These are phyloP conservation scores for Drosophila macrospina DNA, from an alignment of 2,888 invertebrate genomes.

Conservation along the genomic window DNA sequence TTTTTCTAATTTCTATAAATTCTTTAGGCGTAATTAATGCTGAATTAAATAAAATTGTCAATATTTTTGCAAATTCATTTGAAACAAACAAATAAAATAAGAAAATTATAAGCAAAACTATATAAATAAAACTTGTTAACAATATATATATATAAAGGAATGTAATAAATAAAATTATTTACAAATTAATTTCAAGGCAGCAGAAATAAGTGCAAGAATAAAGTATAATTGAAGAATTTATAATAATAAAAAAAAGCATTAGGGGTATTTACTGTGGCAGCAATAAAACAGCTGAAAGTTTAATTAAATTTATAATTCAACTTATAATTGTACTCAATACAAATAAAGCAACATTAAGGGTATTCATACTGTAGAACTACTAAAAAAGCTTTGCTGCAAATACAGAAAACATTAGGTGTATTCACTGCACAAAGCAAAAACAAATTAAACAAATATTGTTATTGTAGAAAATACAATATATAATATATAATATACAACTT, in stretches of 20 bases:
- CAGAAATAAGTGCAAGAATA: constrained; percentile 27
- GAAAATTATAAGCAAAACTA: constrained; percentile 25
- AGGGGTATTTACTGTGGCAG: constrained; percentile 4
- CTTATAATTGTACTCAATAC: too few species aligned
- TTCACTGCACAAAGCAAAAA: background rate
- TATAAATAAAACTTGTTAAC: constrained; percentile 20
- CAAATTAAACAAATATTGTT: background rate
- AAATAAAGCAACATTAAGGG: too few species aligned
- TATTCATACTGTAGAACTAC: background rate
- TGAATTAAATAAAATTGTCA: constrained; percentile 22
- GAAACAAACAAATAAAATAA: constrained; percentile 28
- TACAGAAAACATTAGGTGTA: background rate
- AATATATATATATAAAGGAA: constrained; percentile 21
- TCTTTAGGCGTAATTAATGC: constrained; percentile 13
- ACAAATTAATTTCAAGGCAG: constrained; percentile 35
- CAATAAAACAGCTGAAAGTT: too few species aligned
- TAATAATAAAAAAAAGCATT: constrained; percentile 9
- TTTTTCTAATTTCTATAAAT: constrained; percentile 10
- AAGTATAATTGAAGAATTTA: constrained; percentile 3
- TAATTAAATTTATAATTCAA: too few species aligned
- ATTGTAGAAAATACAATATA: background rate
- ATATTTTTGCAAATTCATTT: constrained; percentile 23
- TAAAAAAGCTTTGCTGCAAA: too few species aligned
- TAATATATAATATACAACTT: background rate
- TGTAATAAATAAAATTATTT: constrained; percentile 33